A percentile compares a stretch with the other conserved stretches of the same genome.
Evolutionary conservation across 2,113 vertebrate species (phyloP).

Genomic region (Tinamus guttatus): DNA sequence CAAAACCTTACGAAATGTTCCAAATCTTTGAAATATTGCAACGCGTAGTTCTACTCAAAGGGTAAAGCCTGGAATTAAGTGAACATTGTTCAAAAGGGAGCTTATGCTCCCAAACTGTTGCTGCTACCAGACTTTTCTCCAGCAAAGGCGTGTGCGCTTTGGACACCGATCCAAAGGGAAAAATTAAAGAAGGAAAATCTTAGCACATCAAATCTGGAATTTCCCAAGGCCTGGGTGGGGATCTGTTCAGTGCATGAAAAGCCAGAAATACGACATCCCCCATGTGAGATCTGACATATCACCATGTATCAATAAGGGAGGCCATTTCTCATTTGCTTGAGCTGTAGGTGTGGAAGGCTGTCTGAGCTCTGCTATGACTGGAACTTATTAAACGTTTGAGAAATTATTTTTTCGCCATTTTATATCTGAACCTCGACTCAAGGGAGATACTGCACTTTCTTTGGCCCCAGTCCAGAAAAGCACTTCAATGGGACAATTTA

Average conservation of each 20-base stretch:
- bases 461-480: constrained; percentile 53
- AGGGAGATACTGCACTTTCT: constrained; percentile 13
- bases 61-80: not conserved
- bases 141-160: not conserved
- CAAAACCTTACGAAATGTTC: not conserved
- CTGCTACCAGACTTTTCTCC: not conserved
- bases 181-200: not conserved
- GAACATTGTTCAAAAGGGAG: not conserved
- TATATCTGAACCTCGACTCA: constrained; percentile 26
- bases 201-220: not conserved
- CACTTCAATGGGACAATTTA: constrained; percentile 57
- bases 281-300: not conserved
- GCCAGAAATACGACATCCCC: not conserved
- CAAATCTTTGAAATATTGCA: not conserved
- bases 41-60: fast-evolving
- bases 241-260: not conserved
- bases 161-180: not conserved
- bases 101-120: not conserved
- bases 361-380: not conserved
- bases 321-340: not conserved
- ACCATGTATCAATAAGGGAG: not conserved
- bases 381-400: constrained; percentile 58
- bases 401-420: constrained; percentile 45
- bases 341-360: constrained; percentile 16
- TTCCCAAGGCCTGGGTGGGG: not conserved